Base-by-base conservation (phyloP, 2,888 invertebrate genomes). In the Xanthorhoe spadicearia region DNA sequence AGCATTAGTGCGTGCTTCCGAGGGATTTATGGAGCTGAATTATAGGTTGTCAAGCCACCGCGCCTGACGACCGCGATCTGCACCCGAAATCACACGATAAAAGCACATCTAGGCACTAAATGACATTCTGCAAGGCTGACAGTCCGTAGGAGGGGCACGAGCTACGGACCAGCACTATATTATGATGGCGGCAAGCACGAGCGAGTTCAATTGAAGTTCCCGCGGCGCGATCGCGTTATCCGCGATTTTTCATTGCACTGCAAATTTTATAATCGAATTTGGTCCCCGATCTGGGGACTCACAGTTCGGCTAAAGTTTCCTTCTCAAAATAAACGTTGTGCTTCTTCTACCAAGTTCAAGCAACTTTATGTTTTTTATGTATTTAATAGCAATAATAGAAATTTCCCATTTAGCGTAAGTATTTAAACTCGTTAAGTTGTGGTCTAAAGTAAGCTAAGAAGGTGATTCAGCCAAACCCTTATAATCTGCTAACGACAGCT, bases 221-320 rank as follows among this genome's bases (percentile, higher is more conserved):
- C 57, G 46, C 15, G 38, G 58, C 49, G 38, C 49, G 48, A 55
- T 65, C 60, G 60, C 55, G 65, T 56, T 64, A 65, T 67, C 61
- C 49, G 58, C 62, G 64, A 69, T 68, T 70, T 68, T 70, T 67
- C 65, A 57, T 64, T 35, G 64, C 64, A 61, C 64, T 65, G 66
- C 64, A 28, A 28, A 64, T 66, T 68, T 55, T 61, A 58, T 70
- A 70, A 71, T 71, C 65, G 64, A 71, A 62, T 73, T 54, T 56
- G 61, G 58, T 18, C 50, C 6, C 50, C 19, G 38, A 53, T 18
- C 28, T 35, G 53, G 13, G 32, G 18, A 10, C 51, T 10, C 43
- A n/a, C 51, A 18, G 19, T 19, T 50, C 58, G 35, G 28, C 43
- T 43, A 10, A 23, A 43, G 10, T 10, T 13, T 43, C 7, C 32